phyloP scores from a whole-genome alignment of 2,113 vertebrate genomes.

The Poeciliopsis retropinna region DNA sequence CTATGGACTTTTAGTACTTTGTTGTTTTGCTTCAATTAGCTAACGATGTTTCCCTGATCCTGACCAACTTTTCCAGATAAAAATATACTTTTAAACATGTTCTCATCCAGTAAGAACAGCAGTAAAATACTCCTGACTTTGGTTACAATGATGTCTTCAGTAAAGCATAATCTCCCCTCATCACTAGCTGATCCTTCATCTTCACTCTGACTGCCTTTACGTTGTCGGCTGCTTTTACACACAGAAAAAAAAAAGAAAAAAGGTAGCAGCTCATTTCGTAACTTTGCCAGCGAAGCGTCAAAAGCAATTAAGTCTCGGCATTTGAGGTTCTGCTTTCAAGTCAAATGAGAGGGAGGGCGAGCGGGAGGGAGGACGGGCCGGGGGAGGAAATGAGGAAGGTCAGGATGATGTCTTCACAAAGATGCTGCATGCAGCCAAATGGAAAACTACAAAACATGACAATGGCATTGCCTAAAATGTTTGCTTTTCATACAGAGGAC shows the following conservation, averaged over 20 bases:
- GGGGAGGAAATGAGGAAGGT: conserved; percentile 26
- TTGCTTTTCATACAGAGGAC: neutral
- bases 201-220: conserved; percentile 42
- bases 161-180: conserved; percentile 9
- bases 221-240: conserved; percentile 16
- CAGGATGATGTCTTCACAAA: conserved; percentile 5
- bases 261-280: conserved; percentile 22
- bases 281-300: conserved; percentile 33
- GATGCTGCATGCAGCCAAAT: conserved; percentile 1
- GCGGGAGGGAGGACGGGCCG: neutral
- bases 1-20: neutral
- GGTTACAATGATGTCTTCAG: conserved; percentile 19
- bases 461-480: neutral
- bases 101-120: conserved; percentile 15
- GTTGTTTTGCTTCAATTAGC: too few species aligned
- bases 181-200: conserved; percentile 26
- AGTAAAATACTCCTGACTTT: conserved; percentile 26
- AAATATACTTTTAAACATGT: neutral
- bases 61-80: neutral
- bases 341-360: conserved; percentile 27
- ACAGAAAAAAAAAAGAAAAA: conserved; percentile 35
- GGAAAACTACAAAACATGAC: neutral
- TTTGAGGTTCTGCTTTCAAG: conserved; percentile 45
- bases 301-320: conserved; percentile 43
- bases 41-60: neutral